These are phyloP conservation scores for Brenthis ino DNA, from an alignment of 2,888 invertebrate species.

Conservation along the genomic window DNA sequence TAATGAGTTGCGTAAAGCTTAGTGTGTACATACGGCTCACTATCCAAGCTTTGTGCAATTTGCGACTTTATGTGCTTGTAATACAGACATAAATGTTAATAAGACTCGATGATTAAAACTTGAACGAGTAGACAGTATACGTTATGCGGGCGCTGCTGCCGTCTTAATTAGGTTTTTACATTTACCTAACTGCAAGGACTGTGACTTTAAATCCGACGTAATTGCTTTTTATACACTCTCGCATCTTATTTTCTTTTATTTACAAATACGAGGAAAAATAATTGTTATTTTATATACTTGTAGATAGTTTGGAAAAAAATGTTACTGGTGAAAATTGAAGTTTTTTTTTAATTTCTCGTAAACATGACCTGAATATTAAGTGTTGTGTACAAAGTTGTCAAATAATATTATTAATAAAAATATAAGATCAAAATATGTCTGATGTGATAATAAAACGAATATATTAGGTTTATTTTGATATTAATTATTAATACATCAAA, in stretches of 20 bases:
- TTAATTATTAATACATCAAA: no score
- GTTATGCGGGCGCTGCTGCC: constrained; percentile 8
- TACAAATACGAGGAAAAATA: not conserved
- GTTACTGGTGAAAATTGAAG: no score
- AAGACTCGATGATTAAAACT: constrained; percentile 12
- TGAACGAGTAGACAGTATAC: not conserved
- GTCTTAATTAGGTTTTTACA: constrained; percentile 8
- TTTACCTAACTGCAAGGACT: constrained; percentile 5
- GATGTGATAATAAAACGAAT: no score
- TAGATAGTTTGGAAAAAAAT: no score
- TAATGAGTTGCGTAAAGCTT: not conserved
- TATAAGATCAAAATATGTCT: no score
- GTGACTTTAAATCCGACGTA: not conserved
- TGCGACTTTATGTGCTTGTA: not conserved
- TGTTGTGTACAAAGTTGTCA: no score
- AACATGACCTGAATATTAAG: no score
- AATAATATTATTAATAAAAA: no score
- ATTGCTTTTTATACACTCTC: not conserved
- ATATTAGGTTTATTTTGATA: no score
- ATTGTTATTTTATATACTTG: no score
- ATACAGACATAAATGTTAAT: not conserved
- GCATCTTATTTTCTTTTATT: not conserved
- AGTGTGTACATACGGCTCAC: not conserved
- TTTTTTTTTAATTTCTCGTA: no score
- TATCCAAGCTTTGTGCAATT: not conserved